Conservation (phyloP, 2,113 vertebrate genomes). For the Pipa parva region DNA sequence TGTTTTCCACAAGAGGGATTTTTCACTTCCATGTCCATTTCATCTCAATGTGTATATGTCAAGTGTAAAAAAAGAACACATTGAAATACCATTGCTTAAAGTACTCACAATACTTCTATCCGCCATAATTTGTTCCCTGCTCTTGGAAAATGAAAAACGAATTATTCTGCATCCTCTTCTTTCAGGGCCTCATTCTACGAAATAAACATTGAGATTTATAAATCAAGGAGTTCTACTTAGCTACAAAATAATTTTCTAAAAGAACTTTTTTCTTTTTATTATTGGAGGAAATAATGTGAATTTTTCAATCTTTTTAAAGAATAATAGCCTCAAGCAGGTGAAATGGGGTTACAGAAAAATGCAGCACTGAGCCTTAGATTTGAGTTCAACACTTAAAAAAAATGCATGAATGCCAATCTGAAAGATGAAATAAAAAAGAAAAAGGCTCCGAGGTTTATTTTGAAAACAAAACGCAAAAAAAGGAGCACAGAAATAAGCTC, state of each 20-base stretch:
- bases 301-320: neutral
- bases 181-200: slow-evolving; percentile 3
- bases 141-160: slow-evolving; percentile 19
- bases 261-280: neutral
- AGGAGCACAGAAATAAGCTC: too few species aligned
- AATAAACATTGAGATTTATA: slow-evolving; percentile 10
- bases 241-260: slow-evolving; percentile 7
- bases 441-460: too few species aligned
- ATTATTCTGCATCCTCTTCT: slow-evolving; percentile 22
- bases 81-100: slow-evolving; percentile 11
- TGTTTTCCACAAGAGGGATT: slow-evolving; percentile 20
- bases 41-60: neutral
- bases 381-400: neutral
- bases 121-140: slow-evolving; percentile 5
- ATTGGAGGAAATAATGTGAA: neutral
- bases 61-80: slow-evolving; percentile 3
- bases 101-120: neutral
- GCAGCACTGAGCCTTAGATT: neutral
- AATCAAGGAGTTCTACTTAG: neutral
- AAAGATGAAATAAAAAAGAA: too few species aligned
- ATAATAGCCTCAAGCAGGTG: neutral
- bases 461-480: too few species aligned
- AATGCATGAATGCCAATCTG: too few species aligned
- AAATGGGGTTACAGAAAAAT: neutral
- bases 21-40: neutral